phyloP scores from a whole-genome alignment of 1,140 invertebrate species.

The Antheraea mylitta region DNA sequence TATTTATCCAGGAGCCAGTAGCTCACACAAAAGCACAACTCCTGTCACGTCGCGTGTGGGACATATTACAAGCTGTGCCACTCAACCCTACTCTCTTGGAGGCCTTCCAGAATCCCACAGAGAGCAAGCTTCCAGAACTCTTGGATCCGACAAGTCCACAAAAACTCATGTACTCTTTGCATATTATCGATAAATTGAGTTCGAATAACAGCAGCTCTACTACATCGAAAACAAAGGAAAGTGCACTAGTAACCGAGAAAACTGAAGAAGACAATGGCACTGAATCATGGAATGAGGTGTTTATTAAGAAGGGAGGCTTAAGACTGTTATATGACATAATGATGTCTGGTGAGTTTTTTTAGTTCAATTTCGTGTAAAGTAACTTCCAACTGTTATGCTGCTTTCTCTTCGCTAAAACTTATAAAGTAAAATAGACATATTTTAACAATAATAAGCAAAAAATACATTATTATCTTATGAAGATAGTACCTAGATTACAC shows the following conservation, averaged over 20 bases:
- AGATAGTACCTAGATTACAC: no score
- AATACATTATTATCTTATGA: no score
- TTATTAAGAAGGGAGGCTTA: slow-evolving; percentile 92
- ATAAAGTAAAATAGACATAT: no score
- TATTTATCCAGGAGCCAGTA: slow-evolving; percentile 82
- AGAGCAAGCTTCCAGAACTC: slow-evolving; percentile 84
- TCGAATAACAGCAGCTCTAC: slow-evolving; percentile 45
- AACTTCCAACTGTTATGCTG: no score
- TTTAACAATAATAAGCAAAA: no score
- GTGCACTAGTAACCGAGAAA: slow-evolving; percentile 43
- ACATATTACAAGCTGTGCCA: slow-evolving; percentile 93
- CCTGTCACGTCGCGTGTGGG: slow-evolving; percentile 94
- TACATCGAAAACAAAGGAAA: slow-evolving; percentile 34
- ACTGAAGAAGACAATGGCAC: slow-evolving; percentile 70
- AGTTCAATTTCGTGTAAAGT: neutral
- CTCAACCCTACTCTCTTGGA: slow-evolving; percentile 91
- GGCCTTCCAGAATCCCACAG: slow-evolving; percentile 88
- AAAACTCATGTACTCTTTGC: slow-evolving; percentile 96
- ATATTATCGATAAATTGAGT: slow-evolving; percentile 89
- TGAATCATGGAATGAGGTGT: slow-evolving; percentile 86
- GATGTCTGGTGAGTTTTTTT: slow-evolving; percentile 84
- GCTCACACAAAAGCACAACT: slow-evolving; percentile 94
- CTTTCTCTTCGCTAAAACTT: no score
- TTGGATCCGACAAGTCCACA: slow-evolving; percentile 93
- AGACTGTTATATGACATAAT: slow-evolving; percentile 95